Conservation (phyloP, 1,140 invertebrate species). For the Aphaenogaster floridana region DNA sequence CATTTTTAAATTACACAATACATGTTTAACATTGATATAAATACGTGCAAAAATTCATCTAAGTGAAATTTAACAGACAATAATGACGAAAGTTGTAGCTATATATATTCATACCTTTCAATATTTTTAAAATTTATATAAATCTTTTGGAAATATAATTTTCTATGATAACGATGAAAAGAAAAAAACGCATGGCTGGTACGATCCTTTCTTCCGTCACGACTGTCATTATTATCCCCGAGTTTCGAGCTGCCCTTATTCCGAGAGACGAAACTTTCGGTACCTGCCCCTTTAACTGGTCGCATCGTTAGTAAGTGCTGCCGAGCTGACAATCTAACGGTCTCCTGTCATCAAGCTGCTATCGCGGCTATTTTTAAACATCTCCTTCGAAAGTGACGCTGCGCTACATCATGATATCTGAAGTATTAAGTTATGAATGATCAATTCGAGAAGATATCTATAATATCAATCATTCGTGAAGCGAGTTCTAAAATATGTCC, state of each 20-base stretch:
- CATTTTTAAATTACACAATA: neutral
- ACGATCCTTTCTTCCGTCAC: neutral
- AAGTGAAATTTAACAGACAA: neutral
- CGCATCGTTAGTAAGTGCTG: conserved; percentile 53
- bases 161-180: conserved; percentile 5
- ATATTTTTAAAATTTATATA: conserved; percentile 10
- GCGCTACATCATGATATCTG: conserved; percentile 16
- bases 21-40: neutral
- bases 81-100: neutral
- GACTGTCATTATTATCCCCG: conserved; percentile 40
- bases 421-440: conserved; percentile 21
- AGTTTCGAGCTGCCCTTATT: conserved; percentile 35
- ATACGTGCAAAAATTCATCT: neutral
- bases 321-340: conserved; percentile 34
- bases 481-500: neutral
- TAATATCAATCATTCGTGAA: neutral
- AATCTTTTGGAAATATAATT: conserved; percentile 27
- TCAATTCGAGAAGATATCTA: neutral
- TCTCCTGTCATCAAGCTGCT: conserved; percentile 35
- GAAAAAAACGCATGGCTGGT: neutral
- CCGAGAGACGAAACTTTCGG: conserved; percentile 32
- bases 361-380: conserved; percentile 41
- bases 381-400: conserved; percentile 30
- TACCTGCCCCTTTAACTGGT: conserved; percentile 52
- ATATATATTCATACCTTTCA: neutral